phyloP scores from a whole-genome alignment of 2,113 vertebrate species.

The Upupa epops region DNA sequence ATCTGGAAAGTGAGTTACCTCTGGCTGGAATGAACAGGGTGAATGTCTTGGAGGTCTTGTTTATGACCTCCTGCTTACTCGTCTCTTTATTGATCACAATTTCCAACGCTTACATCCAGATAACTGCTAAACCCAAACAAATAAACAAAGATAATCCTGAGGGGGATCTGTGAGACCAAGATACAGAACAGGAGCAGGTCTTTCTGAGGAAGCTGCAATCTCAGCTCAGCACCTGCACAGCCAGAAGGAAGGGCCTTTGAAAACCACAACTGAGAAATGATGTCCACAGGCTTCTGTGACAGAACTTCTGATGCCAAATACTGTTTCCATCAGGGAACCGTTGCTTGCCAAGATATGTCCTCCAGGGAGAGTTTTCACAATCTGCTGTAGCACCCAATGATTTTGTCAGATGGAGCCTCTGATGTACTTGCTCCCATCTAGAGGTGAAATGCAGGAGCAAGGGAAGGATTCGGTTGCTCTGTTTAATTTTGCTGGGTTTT shows the following conservation, averaged over 20 bases:
- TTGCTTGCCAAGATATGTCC: slow-evolving; percentile 24
- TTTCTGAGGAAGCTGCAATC: slow-evolving; percentile 11
- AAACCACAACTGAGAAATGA: background rate
- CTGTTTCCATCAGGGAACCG: slow-evolving; percentile 10
- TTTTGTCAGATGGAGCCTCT: background rate
- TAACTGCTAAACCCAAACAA: background rate
- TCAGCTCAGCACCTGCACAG: slow-evolving; percentile 31
- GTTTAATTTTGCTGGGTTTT: background rate
- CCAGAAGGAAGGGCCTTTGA: slow-evolving; percentile 17
- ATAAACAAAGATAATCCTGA: background rate
- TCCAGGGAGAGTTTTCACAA: background rate
- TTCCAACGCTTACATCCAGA: background rate
- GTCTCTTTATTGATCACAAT: background rate
- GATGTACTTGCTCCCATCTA: background rate
- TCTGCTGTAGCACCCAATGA: background rate
- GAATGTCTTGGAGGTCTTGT: background rate
- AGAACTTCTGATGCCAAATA: slow-evolving; percentile 36
- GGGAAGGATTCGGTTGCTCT: background rate
- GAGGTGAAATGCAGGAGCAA: background rate
- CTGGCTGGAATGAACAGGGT: background rate
- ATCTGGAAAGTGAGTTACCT: background rate
- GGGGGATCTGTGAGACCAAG: background rate
- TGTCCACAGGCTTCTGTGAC: background rate
- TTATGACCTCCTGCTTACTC: background rate
- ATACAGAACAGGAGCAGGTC: background rate